Base-by-base conservation (phyloP, 1,140 invertebrate species). In the Nebria ingens region DNA sequence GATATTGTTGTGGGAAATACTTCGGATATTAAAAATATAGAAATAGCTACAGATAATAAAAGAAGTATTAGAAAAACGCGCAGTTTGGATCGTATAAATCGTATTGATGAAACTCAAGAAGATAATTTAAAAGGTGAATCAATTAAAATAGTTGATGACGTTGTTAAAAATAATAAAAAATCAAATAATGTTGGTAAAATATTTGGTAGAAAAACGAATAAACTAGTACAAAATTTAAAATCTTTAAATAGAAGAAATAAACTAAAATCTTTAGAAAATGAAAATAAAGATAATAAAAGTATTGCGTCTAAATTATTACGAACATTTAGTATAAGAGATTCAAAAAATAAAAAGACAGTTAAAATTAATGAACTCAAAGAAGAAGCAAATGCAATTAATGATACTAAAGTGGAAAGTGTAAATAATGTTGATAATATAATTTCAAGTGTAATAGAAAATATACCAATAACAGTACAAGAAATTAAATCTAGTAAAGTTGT, bases 271-370 rank as follows among this genome's bases (percentile, higher is more conserved):
- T 12, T 11, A 12, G 3, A 9, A 4, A 12, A 9, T 11, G 3
- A 45, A 45, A 45, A 15, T 25, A 42, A 11, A 19, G 50, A 55
- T 54, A 38, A 58, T 42, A 52, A 61, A 59, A 20, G 20, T 56
- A 55, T 58, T 21, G 50, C 34, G 15, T 15, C 60, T 4, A 60
- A 56, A 54, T 38, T 61, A 21, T 38, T 59, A 13, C 56, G 54
- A 23, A 55, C 52, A 15, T 45, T 61, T 21, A 61, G 53, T 53
- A 40, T 59, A 19, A 25, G 40, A 45, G 40, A 51, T 13, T 59
- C 58, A 25, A 59, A 56, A 15, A 55, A 29, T 19, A 34, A 51
- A 51, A 22, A 19, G 20, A 19, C 12, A 25, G 38, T 40, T 2
- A 22, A 57, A 45, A 52, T 2, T 21, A 42, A 59, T 60, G 34